These are phyloP conservation scores for Elgonia sp. DNA, from an alignment of 2,888 invertebrate species.

Conservation along the genomic window DNA sequence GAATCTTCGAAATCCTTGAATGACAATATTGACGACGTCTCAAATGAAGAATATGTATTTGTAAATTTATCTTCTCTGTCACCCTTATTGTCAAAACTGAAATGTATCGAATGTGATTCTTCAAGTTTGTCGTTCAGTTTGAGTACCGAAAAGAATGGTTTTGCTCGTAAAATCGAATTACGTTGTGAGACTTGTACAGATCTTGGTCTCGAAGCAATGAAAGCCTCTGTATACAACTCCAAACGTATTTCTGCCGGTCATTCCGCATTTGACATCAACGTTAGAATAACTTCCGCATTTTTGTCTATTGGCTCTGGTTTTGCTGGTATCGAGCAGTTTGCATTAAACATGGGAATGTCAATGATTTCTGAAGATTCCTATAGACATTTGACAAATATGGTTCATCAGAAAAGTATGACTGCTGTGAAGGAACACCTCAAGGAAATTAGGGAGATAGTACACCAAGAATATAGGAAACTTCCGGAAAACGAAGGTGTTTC, in stretches of 20 bases:
- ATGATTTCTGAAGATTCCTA: too few relatives aligned
- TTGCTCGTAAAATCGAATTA: conserved; percentile 26
- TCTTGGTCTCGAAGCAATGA: conserved; percentile 11
- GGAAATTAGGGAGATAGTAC: not conserved
- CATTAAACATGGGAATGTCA: too few relatives aligned
- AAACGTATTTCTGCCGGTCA: conserved; percentile 22
- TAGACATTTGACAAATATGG: too few relatives aligned
- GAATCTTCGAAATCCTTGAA: too few relatives aligned
- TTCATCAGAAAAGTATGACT: too few relatives aligned
- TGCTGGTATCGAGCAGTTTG: too few relatives aligned
- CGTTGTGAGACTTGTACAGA: conserved; percentile 16
- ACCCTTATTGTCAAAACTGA: conserved; percentile 22
- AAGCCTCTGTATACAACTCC: conserved; percentile 7
- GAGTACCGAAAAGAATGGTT: conserved; percentile 10
- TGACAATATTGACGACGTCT: not conserved
- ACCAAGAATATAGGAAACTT: not conserved
- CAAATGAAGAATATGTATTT: conserved; percentile 25
- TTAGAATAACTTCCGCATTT: too few relatives aligned
- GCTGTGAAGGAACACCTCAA: too few relatives aligned
- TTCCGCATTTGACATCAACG: conserved; percentile 14
- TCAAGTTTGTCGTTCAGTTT: conserved; percentile 10
- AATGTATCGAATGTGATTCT: conserved; percentile 26
- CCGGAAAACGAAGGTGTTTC: not conserved
- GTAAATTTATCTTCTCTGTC: conserved; percentile 2
- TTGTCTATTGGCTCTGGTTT: too few relatives aligned